Base-by-base conservation (phyloP, 2,797 vertebrate genomes). In the Salmo trutta region DNA sequence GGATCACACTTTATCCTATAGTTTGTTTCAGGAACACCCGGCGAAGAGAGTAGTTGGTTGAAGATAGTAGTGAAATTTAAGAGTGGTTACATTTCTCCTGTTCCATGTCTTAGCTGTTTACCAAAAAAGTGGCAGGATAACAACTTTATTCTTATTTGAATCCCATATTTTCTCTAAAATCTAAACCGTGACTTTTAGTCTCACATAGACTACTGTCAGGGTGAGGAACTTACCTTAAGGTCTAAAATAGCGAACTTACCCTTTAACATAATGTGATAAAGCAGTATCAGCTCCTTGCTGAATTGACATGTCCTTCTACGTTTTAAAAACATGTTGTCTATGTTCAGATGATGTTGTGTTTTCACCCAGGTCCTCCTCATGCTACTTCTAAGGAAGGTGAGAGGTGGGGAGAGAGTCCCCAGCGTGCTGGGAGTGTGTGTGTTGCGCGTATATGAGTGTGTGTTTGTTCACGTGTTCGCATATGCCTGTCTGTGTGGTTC, bases 1-100 rank as follows among this genome's bases (percentile, higher is more conserved):
- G 73, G 75, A 86, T 81, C 74, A 24, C 47, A 54, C 12, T 31
- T 66, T 31, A 19, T 31, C 29, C 1, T 16, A 33, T 17, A 16
- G 27, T 17, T 31, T 17, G 2, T 17, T 67, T 19, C 66, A 31
- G 29, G 12, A 33, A 31, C 29, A 17, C 15, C 1, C 2, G 1
- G 1, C 10, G 59, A 24, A 64, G 8, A 64, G 59, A 24, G n/a
- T 24, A 24, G 8, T 64, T 64, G 3, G n/a, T 8, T 24, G 24
- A 24, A 64, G 6, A 62, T 8, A n/a, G 54, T n/a, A 62, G 59
- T 62, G 59, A 21, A 1, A 62, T 62, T 12, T 24, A 21, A 1
- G n/a, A 7, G 19, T 59, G n/a, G n/a, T 17, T 6, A 3, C 52
- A 14, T 53, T 53, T 17, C 52, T 53, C 4, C 15, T 17, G 52